Evolutionary conservation across 2,888 invertebrate genomes (phyloP), one percentile per base, ranked within the genome.

Genomic region (Chalcis sispes): DNA sequence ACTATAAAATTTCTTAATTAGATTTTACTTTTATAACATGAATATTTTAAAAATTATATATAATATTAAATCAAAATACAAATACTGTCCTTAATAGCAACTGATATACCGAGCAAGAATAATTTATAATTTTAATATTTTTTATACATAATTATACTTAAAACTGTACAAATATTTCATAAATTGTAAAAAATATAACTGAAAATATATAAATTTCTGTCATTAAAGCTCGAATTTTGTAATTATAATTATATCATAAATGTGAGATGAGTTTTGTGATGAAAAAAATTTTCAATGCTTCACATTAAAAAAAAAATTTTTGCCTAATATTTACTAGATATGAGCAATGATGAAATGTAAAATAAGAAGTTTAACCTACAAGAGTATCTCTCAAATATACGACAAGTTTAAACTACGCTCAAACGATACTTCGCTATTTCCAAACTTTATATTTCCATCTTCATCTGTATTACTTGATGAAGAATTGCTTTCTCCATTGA

Each of bases 341-440:
- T 71, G 50, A 61, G 36, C 13, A 50, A 52, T 40, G 50, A 62
- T 46, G 23, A 23, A 15, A 70, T 25, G 15, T 29, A 23, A 23
- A 59, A 27, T 32, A 52, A 27, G 50, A 62, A 18, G 46, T n/a
- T 52, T 42, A 59, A 73, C 50, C 13, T 40, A 66, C 52, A 1
- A 65, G 25, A 69, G 20, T 62, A 54, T 56, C 4, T 77, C 81
- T 87, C 84, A 89, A 80, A 88, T 83, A 52, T 88, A 87, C 50
- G 87, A 86, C 69, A 86, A 75, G 79, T 83, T 84, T 77, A 89
- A 83, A 50, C 86, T 87, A 25, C 85, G 86, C 79, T 89, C 89
- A 59, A 86, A 89, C 25, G 85, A 83, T 32, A 87, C 86, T 84
- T 89, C 89, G 64, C 88, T 83, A 36, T 82, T 79, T 40, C 85